phyloP scores from a whole-genome alignment of 2,113 vertebrate genomes.

The Telmatochromis brachygnathus region DNA sequence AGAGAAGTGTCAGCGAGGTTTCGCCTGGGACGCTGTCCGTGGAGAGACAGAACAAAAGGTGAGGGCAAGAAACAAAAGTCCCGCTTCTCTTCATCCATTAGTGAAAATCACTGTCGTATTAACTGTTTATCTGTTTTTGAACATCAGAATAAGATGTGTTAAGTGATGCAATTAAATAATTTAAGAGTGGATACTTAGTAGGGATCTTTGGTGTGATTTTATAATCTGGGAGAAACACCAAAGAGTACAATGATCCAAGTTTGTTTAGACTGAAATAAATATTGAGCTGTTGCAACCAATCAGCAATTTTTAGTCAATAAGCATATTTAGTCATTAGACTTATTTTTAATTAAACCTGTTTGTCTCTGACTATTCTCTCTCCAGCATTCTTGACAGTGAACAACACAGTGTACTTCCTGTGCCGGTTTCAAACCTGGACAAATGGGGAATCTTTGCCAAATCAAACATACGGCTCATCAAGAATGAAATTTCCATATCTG shows the following conservation, averaged over 20 bases:
- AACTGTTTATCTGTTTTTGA: not conserved
- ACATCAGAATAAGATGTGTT: not conserved
- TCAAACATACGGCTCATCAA: not conserved
- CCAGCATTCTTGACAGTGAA: not conserved
- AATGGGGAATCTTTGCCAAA: not conserved
- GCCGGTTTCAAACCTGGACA: not conserved
- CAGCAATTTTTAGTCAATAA: not conserved
- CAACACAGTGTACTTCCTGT: not conserved
- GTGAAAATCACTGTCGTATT: not conserved
- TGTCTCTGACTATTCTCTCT: not conserved
- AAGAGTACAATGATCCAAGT: not conserved
- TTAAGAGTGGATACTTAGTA: not conserved
- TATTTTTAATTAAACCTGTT: not conserved
- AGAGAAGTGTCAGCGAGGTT: not conserved
- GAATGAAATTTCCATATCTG: not conserved
- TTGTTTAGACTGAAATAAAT: not conserved
- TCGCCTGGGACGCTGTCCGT: not conserved
- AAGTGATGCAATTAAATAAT: not conserved
- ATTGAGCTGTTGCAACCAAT: not conserved
- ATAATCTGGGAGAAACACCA: not conserved
- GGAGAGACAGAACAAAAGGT: not conserved
- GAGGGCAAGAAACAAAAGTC: not conserved
- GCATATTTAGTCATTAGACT: not conserved
- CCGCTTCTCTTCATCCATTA: not conserved
- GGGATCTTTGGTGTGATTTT: not conserved